phyloP scores from a whole-genome alignment of 2,888 invertebrate genomes.

The Dioctria linearis region DNA sequence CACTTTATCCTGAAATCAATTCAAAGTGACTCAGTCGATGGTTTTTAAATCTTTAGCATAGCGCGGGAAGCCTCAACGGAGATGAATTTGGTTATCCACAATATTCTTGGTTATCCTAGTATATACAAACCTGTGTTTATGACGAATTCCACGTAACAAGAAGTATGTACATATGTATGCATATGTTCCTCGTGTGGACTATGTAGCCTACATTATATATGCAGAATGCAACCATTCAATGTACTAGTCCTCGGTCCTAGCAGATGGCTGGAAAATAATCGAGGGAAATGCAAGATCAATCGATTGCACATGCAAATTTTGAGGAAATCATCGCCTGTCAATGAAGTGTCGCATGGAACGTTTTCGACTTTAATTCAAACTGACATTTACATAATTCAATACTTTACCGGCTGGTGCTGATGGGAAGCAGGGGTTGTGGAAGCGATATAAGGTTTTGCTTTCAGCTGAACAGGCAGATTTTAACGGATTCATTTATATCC shows the following conservation, averaged over 20 bases:
- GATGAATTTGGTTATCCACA: constrained; percentile 48
- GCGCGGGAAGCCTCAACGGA: constrained; percentile 8
- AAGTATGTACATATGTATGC: neutral
- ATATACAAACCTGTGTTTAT: neutral
- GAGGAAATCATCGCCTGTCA: constrained; percentile 48
- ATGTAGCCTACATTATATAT: constrained; percentile 26
- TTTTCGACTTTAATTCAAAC: constrained; percentile 49
- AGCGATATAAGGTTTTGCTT: neutral
- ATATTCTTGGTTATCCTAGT: constrained; percentile 17
- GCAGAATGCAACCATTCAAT: neutral
- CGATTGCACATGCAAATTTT: constrained; percentile 52
- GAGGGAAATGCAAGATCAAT: constrained; percentile 45
- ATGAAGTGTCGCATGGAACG: constrained; percentile 48
- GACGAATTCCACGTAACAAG: too few species aligned
- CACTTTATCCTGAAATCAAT: constrained; percentile 29
- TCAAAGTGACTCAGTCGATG: constrained; percentile 33
- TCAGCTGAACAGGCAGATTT: constrained; percentile 1
- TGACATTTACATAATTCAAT: constrained; percentile 49
- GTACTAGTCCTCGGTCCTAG: neutral
- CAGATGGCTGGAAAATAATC: constrained; percentile 45
- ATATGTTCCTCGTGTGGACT: neutral
- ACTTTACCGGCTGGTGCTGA: neutral
- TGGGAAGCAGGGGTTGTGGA: neutral
- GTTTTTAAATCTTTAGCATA: constrained; percentile 25
- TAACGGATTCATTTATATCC: constrained; percentile 40